Evolutionary conservation across 64 coral and sea anemone genomes (phyloP), one percentile per base, ranked within the genome.

Genomic region (Actinia tenebrosa): DNA sequence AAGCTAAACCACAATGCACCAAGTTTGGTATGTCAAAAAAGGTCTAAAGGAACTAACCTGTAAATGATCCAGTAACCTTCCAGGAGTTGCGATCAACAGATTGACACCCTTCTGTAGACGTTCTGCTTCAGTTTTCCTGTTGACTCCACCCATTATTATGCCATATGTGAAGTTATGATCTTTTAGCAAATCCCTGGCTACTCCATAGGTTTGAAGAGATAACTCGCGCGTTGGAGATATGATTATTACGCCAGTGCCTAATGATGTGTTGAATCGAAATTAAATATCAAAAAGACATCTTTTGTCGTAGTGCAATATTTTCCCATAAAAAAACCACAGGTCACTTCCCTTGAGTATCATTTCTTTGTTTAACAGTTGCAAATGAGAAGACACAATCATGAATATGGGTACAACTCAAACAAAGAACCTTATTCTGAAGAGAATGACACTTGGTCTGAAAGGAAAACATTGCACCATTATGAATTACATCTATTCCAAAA

Each of bases 211-310:
- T 68, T 99, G 97, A 16, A 99, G 86, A 19, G 93, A 99, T 1
- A 99, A 89, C 77, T 99, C 97, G 30, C 97, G 80, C 44, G 97
- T 99, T 30, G 97, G 97, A 0, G 97, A 99, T 85, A 99, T 95
- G 1, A 99, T 95, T 5, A 99, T 92, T 19, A 99, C 97, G n/a
- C 93, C 97, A 69, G 97, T 99, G 25, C 97, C 97, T 99, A 37
- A 14, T 1, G 10, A 75, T n/a, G 2, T 6, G 10, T 27, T 14
- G 10, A 75, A 75, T 75, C 7, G 10, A n/a, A 66, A n/a, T 23
- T 66, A 3, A 66, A 22, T 23, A 66, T 4, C 56, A 58, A 6
- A 55, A 55, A 55, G 6, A 55, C 53, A 0, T 6, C 53, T 55
- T 55, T 6, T 8, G 53, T 8, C 6, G 53, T 11, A 8, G 2